Evolutionary conservation across 2,113 vertebrate genomes (phyloP).

Genomic region (Haplotaxodon microlepis): DNA sequence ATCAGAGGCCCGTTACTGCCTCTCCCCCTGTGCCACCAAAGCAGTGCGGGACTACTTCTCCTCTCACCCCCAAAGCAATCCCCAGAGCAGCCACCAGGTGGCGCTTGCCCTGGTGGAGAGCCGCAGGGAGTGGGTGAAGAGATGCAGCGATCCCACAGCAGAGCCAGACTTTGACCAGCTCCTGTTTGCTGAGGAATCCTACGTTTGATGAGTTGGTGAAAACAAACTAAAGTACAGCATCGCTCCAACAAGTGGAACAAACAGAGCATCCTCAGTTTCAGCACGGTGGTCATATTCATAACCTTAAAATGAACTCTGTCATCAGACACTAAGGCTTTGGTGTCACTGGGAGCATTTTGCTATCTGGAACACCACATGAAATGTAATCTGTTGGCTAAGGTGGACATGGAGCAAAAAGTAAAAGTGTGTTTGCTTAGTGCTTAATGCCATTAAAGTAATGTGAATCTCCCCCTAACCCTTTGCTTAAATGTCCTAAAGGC

Average conservation of each 20-base stretch:
- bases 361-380: not conserved
- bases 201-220: slow-evolving; percentile 24
- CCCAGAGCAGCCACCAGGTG: slow-evolving; percentile 64
- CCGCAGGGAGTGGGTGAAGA: slow-evolving; percentile 65
- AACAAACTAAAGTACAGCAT: not conserved
- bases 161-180: slow-evolving; percentile 76
- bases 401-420: not conserved
- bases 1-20: slow-evolving; percentile 42
- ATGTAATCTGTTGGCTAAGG: not conserved
- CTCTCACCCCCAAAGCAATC: slow-evolving; percentile 43
- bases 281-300: not conserved
- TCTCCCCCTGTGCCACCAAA: slow-evolving; percentile 58
- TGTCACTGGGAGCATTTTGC: not conserved
- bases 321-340: not conserved
- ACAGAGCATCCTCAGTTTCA: not conserved
- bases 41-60: slow-evolving; percentile 60
- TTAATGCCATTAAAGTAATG: not conserved
- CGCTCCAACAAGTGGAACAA: not conserved
- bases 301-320: not conserved
- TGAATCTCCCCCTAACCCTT: not conserved
- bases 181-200: slow-evolving; percentile 77
- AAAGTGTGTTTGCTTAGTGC: not conserved
- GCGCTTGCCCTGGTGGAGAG: slow-evolving; percentile 60
- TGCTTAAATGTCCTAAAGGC: not conserved
- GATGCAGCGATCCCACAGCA: slow-evolving; percentile 67